Conservation (phyloP, 2,113 vertebrate genomes). For the Dromaius novaehollandiae region DNA sequence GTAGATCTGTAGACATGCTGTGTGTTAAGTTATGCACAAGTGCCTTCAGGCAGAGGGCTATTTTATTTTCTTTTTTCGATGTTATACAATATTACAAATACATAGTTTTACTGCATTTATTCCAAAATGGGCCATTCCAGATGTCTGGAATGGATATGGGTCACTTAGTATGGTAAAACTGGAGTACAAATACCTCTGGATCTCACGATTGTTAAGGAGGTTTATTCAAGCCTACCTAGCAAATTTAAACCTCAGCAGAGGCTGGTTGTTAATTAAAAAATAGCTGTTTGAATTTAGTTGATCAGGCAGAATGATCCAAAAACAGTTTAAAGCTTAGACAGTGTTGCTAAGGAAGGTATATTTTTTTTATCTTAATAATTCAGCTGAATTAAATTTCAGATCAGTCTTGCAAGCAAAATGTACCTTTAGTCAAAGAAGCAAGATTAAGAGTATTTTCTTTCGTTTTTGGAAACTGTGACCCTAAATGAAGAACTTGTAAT, state of each 20-base stretch:
- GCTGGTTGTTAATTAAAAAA: background rate
- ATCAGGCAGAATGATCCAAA: background rate
- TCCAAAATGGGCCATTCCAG: fast-evolving
- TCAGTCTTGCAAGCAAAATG: background rate
- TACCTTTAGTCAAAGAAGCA: background rate
- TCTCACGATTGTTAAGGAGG: background rate
- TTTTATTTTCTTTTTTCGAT: fast-evolving
- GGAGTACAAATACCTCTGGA: background rate
- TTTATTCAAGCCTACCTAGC: background rate
- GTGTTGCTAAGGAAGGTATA: background rate
- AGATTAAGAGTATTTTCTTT: background rate
- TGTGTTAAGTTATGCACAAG: fast-evolving
- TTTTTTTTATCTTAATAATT: background rate
- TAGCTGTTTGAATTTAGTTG: background rate
- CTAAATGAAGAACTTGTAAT: constrained; percentile 12
- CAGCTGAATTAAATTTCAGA: background rate
- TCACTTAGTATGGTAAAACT: background rate
- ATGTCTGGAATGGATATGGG: background rate
- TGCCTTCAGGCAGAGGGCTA: background rate
- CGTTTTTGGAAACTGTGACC: background rate
- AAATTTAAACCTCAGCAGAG: background rate
- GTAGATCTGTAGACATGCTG: background rate
- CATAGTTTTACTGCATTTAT: fast-evolving
- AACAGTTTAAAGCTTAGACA: background rate
- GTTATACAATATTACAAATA: fast-evolving